Conservation (phyloP, 2,797 vertebrate species). For the Rousettus madagascariensis region DNA sequence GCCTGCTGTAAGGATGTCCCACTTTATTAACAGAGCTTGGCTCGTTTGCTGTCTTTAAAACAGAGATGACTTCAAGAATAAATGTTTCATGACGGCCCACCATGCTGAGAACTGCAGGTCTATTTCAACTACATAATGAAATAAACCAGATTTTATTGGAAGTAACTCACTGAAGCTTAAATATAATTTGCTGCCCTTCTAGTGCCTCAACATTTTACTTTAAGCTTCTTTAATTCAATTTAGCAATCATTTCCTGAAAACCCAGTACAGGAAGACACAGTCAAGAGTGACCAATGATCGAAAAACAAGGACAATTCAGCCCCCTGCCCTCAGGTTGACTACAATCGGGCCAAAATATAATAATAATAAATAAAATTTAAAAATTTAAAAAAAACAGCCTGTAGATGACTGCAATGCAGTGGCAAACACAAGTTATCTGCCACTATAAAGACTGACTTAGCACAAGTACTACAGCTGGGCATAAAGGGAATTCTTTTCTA, state of each 20-base stretch:
- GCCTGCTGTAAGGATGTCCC: neutral
- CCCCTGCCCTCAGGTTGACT: neutral
- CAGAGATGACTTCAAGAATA: slow-evolving; percentile 14
- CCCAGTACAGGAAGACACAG: neutral
- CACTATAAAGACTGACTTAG: slow-evolving; percentile 62
- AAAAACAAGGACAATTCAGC: neutral
- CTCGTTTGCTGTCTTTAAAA: slow-evolving; percentile 25
- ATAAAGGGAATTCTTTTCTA: slow-evolving; percentile 54
- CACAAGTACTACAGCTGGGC: neutral
- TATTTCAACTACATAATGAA: slow-evolving; percentile 47
- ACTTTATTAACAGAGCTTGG: slow-evolving; percentile 12
- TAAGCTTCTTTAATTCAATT: slow-evolving; percentile 71
- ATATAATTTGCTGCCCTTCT: slow-evolving; percentile 66
- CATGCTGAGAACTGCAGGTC: slow-evolving; percentile 73
- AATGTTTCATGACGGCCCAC: neutral
- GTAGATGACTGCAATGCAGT: neutral
- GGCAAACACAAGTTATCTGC: slow-evolving; percentile 66
- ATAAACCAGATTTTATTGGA: slow-evolving; percentile 79
- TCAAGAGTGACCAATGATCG: neutral
- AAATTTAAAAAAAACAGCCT: neutral
- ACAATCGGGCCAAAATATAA: neutral
- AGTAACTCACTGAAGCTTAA: slow-evolving; percentile 79
- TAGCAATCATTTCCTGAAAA: slow-evolving; percentile 16
- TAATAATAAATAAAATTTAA: too few relatives aligned
- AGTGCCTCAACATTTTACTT: slow-evolving; percentile 68